Evolutionary conservation across 2,888 invertebrate genomes (phyloP).

Genomic region (Psylliodes chrysocephalus): DNA sequence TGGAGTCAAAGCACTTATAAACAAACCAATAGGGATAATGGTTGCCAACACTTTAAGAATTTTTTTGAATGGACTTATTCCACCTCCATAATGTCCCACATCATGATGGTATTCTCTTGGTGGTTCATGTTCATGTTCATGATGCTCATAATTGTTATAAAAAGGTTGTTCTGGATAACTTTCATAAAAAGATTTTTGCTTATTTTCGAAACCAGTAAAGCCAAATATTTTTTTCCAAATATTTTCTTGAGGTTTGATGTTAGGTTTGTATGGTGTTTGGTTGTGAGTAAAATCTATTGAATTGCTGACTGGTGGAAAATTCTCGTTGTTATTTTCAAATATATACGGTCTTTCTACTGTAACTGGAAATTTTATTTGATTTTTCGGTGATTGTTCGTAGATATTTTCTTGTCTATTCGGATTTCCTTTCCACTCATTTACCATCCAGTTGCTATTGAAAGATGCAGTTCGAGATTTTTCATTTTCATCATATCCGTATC

Average conservation of each 20-base stretch:
- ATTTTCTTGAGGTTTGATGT: not conserved
- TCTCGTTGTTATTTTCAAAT: not conserved
- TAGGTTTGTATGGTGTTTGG: not conserved
- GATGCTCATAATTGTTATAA: too few species aligned
- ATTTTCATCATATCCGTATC: not conserved
- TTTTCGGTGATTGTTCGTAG: not conserved
- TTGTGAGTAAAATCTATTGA: not conserved
- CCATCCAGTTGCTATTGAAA: slow-evolving; percentile 13
- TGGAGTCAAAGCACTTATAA: slow-evolving; percentile 77
- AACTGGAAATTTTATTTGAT: slow-evolving; percentile 24
- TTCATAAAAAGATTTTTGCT: slow-evolving; percentile 44
- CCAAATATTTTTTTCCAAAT: slow-evolving; percentile 39
- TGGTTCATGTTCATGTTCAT: slow-evolving; percentile 8
- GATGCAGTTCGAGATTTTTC: not conserved
- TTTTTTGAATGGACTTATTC: slow-evolving; percentile 69
- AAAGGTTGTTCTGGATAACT: slow-evolving; percentile 46
- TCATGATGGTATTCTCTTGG: slow-evolving; percentile 27
- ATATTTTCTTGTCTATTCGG: slow-evolving; percentile 10
- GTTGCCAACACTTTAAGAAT: slow-evolving; percentile 74
- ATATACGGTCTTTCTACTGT: slow-evolving; percentile 8
- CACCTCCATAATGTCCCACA: slow-evolving; percentile 9
- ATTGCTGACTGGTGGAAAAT: not conserved
- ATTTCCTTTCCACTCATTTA: slow-evolving; percentile 17
- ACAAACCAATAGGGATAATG: slow-evolving; percentile 76
- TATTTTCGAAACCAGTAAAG: slow-evolving; percentile 15